Conservation (phyloP, 2,113 vertebrate species). For the Cepphus grylle region DNA sequence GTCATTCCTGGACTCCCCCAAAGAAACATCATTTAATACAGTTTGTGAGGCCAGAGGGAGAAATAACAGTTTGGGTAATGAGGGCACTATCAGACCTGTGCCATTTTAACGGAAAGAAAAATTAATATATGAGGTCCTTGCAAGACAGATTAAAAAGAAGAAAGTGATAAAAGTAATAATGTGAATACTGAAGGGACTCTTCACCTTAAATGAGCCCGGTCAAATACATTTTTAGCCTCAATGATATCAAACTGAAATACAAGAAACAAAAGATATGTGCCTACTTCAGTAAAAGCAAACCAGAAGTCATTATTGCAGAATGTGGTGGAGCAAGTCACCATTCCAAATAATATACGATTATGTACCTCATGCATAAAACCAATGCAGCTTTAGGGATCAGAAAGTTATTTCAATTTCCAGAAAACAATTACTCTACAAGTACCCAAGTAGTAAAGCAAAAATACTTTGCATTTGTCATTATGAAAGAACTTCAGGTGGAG, state of each 20-base stretch:
- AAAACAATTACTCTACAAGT: neutral
- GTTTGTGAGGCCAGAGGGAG: conserved; percentile 57
- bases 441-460: neutral
- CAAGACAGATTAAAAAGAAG: neutral
- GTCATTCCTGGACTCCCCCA: conserved; percentile 4
- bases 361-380: neutral
- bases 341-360: neutral
- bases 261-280: neutral
- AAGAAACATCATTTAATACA: conserved; percentile 21
- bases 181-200: neutral
- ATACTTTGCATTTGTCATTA: neutral
- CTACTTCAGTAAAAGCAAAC: neutral
- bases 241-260: neutral
- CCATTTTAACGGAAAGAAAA: conserved; percentile 43
- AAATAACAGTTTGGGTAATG: conserved; percentile 51
- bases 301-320: neutral
- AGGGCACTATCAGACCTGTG: neutral
- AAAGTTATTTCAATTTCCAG: neutral
- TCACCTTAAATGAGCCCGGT: neutral
- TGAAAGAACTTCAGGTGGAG: neutral
- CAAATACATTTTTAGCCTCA: neutral
- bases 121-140: conserved; percentile 9
- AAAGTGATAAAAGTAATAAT: conserved; percentile 8
- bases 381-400: neutral
- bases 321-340: neutral